A percentile compares a stretch with the other conserved stretches of the same genome.
Evolutionary conservation across 2,888 invertebrate species (phyloP).

Genomic region (Pteria penguin): DNA sequence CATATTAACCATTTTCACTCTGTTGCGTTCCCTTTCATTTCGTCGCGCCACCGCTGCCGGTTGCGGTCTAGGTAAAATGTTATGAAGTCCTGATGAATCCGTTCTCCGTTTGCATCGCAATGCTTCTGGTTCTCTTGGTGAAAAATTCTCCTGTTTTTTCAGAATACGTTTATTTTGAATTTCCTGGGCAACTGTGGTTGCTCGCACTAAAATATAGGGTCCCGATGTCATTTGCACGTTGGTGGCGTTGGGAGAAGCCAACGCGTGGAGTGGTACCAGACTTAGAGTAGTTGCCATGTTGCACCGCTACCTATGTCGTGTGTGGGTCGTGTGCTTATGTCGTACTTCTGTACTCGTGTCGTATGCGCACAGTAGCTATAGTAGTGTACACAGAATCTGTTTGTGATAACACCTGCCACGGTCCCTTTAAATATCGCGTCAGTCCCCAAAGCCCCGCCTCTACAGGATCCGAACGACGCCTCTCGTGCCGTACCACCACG

Average conservation of each 20-base stretch:
- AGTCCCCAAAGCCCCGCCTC: background rate
- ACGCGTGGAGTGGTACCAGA: constrained; percentile 61
- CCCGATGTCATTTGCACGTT: constrained; percentile 62
- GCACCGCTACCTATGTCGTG: constrained; percentile 28
- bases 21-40: constrained; percentile 95
- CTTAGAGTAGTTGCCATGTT: constrained; percentile 59
- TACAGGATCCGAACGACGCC: background rate
- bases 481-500: constrained; percentile 4
- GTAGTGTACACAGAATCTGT: constrained; percentile 4
- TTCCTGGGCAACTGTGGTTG: constrained; percentile 72
- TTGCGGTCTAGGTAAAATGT: constrained; percentile 66
- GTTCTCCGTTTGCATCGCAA: constrained; percentile 74
- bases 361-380: background rate
- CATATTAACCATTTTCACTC: constrained; percentile 88
- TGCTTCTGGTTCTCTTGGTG: constrained; percentile 62
- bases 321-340: constrained; percentile 35
- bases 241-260: constrained; percentile 55
- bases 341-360: constrained; percentile 29
- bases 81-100: constrained; percentile 71
- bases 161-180: constrained; percentile 65
- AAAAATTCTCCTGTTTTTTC: constrained; percentile 51
- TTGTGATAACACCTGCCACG: constrained; percentile 28
- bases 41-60: constrained; percentile 90
- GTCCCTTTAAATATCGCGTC: constrained; percentile 23
- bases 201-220: constrained; percentile 67